Evolutionary conservation across 2,113 vertebrate species (phyloP), one percentile per base, ranked within the genome.

Genomic region (Siphamia tubifer): DNA sequence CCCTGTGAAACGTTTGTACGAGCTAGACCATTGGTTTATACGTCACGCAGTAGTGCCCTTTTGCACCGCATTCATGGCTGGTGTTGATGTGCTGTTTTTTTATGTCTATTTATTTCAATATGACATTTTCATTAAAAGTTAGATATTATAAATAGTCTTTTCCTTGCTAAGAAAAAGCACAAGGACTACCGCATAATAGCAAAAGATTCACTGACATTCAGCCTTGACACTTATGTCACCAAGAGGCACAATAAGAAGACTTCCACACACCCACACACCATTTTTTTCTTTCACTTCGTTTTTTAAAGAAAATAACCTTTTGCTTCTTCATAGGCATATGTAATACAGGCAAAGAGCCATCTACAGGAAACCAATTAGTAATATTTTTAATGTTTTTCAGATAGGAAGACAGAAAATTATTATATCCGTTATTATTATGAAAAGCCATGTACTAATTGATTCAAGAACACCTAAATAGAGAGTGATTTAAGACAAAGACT

Each of bases 201-300:
- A 51, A 47, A 19, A 67, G 53, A 64, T 64, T 66, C 25, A 35
- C 61, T 34, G 58, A 42, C 76, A 70, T 75, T 66, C 54, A 75
- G 55, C 80, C 53, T 74, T 68, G 80, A 76, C 76, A 66, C 48
- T 5, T 5, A 74, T 49, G 61, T 70, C 73, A 62, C 28, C 6
- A 9, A 55, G 43, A 34, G 32, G 36, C 45, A 36, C 65, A 23
- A 60, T 40, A 15, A 72, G 45, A 63, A 49, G 70, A 16, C 36
- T 49, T 74, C 34, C 24, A 57, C 79, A 56, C 79, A 56, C 74
- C 79, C 66, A 74, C 76, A 19, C 60, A 10, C 56, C 19, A 48
- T 24, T 68, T 79, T 68, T 79, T 69, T 53, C 28, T 61, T 53
- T 11, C 19, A 15, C 21, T 45, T 45, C 48, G 47, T 20, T 16